phyloP scores from a whole-genome alignment of 2,888 invertebrate genomes.

The Aquatica leii region DNA sequence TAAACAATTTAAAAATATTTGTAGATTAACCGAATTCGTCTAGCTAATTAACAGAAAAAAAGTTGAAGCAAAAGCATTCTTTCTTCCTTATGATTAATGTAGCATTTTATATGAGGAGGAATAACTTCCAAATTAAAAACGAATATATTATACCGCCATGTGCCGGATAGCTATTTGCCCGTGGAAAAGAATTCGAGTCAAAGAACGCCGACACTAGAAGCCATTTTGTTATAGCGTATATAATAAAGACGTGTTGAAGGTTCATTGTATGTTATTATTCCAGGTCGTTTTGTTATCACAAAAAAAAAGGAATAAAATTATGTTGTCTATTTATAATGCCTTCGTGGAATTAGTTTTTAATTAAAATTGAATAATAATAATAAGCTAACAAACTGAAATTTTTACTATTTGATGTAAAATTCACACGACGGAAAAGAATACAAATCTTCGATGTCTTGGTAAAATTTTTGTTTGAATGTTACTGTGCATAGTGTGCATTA shows the following conservation, averaged over 20 bases:
- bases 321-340: too few species aligned
- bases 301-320: background rate
- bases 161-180: slow-evolving; percentile 41
- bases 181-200: slow-evolving; percentile 46
- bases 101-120: slow-evolving; percentile 47
- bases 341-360: too few species aligned
- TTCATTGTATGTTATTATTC: slow-evolving; percentile 15
- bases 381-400: too few species aligned
- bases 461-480: too few species aligned
- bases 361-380: too few species aligned
- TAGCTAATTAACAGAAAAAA: too few species aligned
- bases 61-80: slow-evolving; percentile 37
- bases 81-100: slow-evolving; percentile 48
- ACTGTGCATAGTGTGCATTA: too few species aligned
- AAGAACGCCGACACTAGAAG: slow-evolving; percentile 46
- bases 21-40: too few species aligned
- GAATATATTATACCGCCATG: slow-evolving; percentile 41
- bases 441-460: too few species aligned
- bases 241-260: slow-evolving; percentile 47
- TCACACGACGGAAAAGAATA: too few species aligned
- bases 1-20: too few species aligned
- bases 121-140: slow-evolving; percentile 48
- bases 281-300: background rate
- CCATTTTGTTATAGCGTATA: slow-evolving; percentile 47
- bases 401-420: too few species aligned